Evolutionary conservation across 2,797 vertebrate species (phyloP), one percentile per base, ranked within the genome.

Genomic region (Coregonus ussuriensis): DNA sequence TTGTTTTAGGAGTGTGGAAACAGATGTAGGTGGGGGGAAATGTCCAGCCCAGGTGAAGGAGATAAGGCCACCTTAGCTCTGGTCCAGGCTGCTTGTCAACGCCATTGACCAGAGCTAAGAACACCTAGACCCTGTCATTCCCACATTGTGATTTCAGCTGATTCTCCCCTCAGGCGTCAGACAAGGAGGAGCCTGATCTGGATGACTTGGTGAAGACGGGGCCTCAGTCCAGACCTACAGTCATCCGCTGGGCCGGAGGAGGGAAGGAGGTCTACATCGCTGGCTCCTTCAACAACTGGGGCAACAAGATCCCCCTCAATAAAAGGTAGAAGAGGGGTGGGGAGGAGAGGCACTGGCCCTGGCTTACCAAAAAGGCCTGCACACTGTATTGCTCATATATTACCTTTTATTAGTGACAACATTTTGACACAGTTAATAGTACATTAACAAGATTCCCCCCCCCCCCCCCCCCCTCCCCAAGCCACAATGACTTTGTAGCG

Each of bases 401-500:
- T 47, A 9, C 56, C 5, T 59, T 59, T 6, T 6, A 59, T 59
- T 59, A n/a, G 56, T 59, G 18, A 59, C 56, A 59, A 7, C 6
- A 18, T 59, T 59, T 21, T 33, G 0, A 3, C 16, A 65, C 33
- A 13, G 0, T 37, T 41, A 53, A 2, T 51, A 0, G 63, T 66
- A 2, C 35, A 56, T 47, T 80, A 16, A 37, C 65, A 1, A 16
- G 65, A 76, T 4, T 2, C 79, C 76, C 91, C 68, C 88, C 75
- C 80, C 52, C 75, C 80, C 41, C 25, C 79, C 76, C 91, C 68
- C 88, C 75, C 80, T n/a, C n/a, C 52, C 75, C 80, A 37, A 99
- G 98, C 93, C 97, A 99, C 90, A 99, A 98, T 33, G 97, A 99
- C 87, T 99, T 99, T 83, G 97, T 99, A 11, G 98, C 98, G 47